A percentile compares a stretch with the other conserved stretches of the same genome.
Evolutionary conservation across 2,797 vertebrate genomes (phyloP).

Genomic region (Carcharodon carcharias): DNA sequence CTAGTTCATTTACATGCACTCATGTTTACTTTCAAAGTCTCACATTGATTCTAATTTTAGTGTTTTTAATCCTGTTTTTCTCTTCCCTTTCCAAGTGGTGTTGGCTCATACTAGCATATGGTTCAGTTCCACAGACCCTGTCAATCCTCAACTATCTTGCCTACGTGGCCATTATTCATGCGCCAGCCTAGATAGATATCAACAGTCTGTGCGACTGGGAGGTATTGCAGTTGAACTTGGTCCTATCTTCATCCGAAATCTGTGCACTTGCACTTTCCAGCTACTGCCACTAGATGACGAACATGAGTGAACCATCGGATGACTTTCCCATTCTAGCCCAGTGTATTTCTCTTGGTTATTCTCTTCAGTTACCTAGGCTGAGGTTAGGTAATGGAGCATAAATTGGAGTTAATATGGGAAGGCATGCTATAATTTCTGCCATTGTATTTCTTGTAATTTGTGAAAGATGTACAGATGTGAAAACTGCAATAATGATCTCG

Average conservation of each 20-base stretch:
- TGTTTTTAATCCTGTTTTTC: neutral
- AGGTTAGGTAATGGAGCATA: neutral
- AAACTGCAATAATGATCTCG: slow-evolving; percentile 31
- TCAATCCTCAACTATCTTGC: neutral
- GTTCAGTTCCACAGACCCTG: neutral
- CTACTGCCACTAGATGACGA: neutral
- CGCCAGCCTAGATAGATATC: neutral
- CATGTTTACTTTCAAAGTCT: neutral
- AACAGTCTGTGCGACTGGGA: neutral
- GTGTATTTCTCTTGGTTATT: neutral
- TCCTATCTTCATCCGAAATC: neutral
- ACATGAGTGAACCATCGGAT: neutral
- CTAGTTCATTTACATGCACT: neutral
- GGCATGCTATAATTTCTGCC: neutral
- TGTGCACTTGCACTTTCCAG: neutral
- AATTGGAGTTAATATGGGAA: neutral
- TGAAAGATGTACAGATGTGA: slow-evolving; percentile 19
- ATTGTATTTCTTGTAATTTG: slow-evolving; percentile 19
- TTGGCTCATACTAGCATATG: neutral
- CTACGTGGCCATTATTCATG: neutral
- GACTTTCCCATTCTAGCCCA: neutral
- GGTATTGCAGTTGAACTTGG: neutral
- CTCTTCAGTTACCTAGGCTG: neutral
- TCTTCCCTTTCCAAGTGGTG: neutral
- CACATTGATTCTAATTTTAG: neutral